These are phyloP conservation scores for Crotalus viridis DNA, from an alignment of 2,113 vertebrate genomes.

Conservation along the genomic window DNA sequence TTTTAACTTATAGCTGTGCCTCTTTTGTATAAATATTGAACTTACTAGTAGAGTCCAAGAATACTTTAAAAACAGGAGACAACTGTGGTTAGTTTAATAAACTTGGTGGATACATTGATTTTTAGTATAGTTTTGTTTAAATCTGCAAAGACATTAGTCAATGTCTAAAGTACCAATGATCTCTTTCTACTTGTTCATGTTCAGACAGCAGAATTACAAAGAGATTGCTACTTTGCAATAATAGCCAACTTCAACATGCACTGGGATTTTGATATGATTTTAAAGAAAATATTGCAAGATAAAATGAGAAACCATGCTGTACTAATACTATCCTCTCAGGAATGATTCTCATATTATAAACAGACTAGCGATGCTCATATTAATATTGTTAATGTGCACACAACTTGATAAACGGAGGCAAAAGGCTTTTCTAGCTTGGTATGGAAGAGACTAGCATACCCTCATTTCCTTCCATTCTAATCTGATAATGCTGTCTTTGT, in stretches of 20 bases:
- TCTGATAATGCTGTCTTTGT: background rate
- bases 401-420: background rate
- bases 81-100: background rate
- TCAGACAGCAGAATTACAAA: background rate
- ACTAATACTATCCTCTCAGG: conserved; percentile 17
- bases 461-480: background rate
- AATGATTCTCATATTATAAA: conserved; percentile 5
- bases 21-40: background rate
- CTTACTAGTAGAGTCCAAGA: background rate
- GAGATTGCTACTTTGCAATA: background rate
- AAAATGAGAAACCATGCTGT: background rate
- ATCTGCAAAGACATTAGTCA: background rate
- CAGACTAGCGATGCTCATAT: background rate
- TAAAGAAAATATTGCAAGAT: conserved; percentile 1
- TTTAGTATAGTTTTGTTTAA: background rate
- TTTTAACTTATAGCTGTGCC: background rate
- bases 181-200: background rate
- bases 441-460: background rate
- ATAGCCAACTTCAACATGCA: background rate
- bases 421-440: background rate
- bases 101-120: background rate
- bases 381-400: background rate
- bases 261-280: background rate
- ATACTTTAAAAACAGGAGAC: fast-evolving
- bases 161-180: background rate